phyloP scores from a whole-genome alignment of 2,888 invertebrate species.

The Theretra japonica region DNA sequence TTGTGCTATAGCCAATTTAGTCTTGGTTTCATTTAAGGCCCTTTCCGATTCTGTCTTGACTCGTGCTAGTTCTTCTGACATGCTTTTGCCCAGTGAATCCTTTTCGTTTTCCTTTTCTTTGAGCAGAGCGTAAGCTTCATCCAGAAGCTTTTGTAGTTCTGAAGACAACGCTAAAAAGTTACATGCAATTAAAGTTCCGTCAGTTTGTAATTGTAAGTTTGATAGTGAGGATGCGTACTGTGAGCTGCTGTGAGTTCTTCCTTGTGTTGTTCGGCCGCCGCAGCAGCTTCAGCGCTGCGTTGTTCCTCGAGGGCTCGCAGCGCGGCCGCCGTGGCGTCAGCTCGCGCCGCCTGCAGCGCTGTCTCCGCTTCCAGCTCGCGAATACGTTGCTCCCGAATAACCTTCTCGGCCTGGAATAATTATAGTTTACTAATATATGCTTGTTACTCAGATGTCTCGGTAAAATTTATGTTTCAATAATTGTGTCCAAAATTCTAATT shows the following conservation, averaged over 20 bases:
- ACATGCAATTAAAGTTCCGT: constrained; percentile 17
- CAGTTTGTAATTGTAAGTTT: neutral
- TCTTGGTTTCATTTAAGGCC: constrained; percentile 80
- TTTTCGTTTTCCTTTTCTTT: constrained; percentile 82
- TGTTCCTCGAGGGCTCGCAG: constrained; percentile 69
- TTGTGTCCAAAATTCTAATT: too few species aligned
- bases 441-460: too few species aligned
- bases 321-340: constrained; percentile 70
- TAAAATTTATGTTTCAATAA: too few species aligned
- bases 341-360: constrained; percentile 66
- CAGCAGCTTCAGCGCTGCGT: constrained; percentile 61
- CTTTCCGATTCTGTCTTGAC: constrained; percentile 81
- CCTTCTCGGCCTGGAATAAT: constrained; percentile 64
- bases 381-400: constrained; percentile 81
- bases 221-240: constrained; percentile 53
- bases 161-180: constrained; percentile 76
- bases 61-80: constrained; percentile 77
- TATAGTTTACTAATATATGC: neutral
- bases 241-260: constrained; percentile 79
- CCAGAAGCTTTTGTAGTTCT: constrained; percentile 79
- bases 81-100: constrained; percentile 78
- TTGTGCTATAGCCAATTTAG: constrained; percentile 88
- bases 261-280: constrained; percentile 68
- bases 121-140: constrained; percentile 80
- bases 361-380: constrained; percentile 73